Conservation (phyloP, 2,888 invertebrate genomes). For the Beris morrisii region DNA sequence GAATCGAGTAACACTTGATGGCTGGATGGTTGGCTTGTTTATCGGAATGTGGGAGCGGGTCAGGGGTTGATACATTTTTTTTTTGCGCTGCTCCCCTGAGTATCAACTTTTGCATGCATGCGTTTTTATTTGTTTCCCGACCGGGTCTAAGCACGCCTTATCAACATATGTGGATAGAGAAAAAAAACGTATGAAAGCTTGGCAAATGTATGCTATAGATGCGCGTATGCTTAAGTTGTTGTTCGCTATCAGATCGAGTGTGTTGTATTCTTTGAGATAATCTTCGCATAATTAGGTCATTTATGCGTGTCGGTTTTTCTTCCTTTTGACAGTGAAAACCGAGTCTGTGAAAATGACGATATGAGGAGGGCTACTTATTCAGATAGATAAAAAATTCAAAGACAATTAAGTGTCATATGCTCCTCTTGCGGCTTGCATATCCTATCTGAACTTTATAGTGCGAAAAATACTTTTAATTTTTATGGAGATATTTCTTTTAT, state of each 20-base stretch:
- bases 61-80: background rate
- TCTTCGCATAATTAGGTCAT: slow-evolving; percentile 30
- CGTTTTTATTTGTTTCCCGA: background rate
- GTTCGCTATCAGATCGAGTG: slow-evolving; percentile 20
- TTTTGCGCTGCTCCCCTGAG: background rate
- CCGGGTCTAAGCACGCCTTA: too few relatives aligned
- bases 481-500: too few relatives aligned
- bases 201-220: background rate
- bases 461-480: too few relatives aligned
- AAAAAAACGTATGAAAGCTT: background rate
- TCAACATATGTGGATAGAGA: background rate
- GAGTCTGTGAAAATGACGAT: background rate
- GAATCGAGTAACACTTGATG: slow-evolving; percentile 6
- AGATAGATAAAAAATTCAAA: slow-evolving; percentile 30
- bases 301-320: slow-evolving; percentile 29
- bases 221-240: slow-evolving; percentile 30
- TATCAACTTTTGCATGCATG: background rate
- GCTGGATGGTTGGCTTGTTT: background rate
- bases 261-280: slow-evolving; percentile 21
- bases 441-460: too few relatives aligned
- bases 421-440: too few relatives aligned
- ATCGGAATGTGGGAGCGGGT: background rate
- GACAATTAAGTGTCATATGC: slow-evolving; percentile 14
- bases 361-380: background rate
- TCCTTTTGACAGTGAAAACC: slow-evolving; percentile 30